Conservation (phyloP, 2,797 vertebrate genomes). For the Eurystomus glaucurus region DNA sequence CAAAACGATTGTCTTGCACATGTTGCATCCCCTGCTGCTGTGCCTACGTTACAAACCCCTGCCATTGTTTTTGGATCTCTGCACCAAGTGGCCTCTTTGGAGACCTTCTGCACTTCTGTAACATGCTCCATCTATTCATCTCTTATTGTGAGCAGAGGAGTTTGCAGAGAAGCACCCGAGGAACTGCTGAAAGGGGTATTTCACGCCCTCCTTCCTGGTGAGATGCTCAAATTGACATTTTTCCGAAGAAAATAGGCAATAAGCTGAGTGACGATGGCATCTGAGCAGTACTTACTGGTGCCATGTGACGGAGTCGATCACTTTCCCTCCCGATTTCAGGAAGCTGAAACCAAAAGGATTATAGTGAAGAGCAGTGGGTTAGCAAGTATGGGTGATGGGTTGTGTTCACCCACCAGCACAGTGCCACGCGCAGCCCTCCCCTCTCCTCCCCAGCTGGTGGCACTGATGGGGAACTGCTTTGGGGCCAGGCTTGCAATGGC, state of each 20-base stretch:
- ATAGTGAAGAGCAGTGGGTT: not conserved
- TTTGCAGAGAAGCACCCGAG: fast-evolving
- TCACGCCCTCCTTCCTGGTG: not conserved
- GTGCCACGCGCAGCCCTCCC: not conserved
- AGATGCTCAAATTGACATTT: not conserved
- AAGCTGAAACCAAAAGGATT: constrained; percentile 83
- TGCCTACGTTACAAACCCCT: fast-evolving
- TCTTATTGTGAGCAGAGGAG: not conserved
- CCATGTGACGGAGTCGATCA: constrained; percentile 92
- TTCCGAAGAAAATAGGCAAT: not conserved
- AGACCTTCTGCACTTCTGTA: not conserved
- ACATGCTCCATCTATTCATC: fast-evolving
- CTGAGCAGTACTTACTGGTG: constrained; percentile 91
- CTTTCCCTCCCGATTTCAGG: constrained; percentile 86
- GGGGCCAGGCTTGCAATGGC: fast-evolving
- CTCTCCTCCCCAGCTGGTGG: fast-evolving
- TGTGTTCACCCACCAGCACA: fast-evolving
- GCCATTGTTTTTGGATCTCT: fast-evolving
- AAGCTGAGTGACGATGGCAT: fast-evolving
- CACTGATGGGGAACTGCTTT: not conserved
- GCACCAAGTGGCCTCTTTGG: not conserved
- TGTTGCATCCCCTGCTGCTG: fast-evolving
- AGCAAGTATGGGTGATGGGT: fast-evolving
- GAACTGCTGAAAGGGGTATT: fast-evolving
- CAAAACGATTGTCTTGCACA: fast-evolving